Percentiles rank a stretch among this genome's conserved stretches.
phyloP scores from a whole-genome alignment of 2,888 invertebrate species.

The Parelbella ahira region DNA sequence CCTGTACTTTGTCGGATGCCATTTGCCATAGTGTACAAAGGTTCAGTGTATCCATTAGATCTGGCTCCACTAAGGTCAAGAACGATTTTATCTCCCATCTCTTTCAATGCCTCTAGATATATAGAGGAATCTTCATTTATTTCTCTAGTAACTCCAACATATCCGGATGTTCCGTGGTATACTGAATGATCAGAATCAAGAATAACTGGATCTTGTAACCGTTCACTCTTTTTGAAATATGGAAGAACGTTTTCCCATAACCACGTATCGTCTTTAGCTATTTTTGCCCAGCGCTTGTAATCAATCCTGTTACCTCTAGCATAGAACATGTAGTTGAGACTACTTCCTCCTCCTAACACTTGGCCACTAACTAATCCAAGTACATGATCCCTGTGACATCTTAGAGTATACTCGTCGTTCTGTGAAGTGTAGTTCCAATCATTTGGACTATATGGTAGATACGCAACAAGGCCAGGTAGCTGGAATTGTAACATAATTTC shows the following conservation, averaged over 20 bases:
- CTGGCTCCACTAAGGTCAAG: background rate
- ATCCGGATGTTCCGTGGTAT: background rate
- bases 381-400: background rate
- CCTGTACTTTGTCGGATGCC: conserved; percentile 5
- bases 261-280: conserved; percentile 67
- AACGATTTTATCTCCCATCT: background rate
- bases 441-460: background rate
- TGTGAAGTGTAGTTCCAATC: background rate
- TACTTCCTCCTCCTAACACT: conserved; percentile 81
- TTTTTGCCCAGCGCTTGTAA: conserved; percentile 83
- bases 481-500: too few relatives aligned
- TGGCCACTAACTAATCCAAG: conserved; percentile 33
- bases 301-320: conserved; percentile 80
- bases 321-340: conserved; percentile 82
- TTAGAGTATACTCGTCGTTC: background rate
- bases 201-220: background rate
- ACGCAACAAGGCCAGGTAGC: background rate
- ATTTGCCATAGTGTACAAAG: conserved; percentile 3
- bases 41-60: conserved; percentile 1
- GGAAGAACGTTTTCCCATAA: conserved; percentile 31
- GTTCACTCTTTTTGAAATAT: conserved; percentile 26
- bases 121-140: background rate
- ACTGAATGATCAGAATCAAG: background rate
- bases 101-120: background rate
- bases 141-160: background rate